Evolutionary conservation across 2,888 invertebrate genomes (phyloP), one percentile per base, ranked within the genome.

Genomic region (Pseudococcus longispinus): DNA sequence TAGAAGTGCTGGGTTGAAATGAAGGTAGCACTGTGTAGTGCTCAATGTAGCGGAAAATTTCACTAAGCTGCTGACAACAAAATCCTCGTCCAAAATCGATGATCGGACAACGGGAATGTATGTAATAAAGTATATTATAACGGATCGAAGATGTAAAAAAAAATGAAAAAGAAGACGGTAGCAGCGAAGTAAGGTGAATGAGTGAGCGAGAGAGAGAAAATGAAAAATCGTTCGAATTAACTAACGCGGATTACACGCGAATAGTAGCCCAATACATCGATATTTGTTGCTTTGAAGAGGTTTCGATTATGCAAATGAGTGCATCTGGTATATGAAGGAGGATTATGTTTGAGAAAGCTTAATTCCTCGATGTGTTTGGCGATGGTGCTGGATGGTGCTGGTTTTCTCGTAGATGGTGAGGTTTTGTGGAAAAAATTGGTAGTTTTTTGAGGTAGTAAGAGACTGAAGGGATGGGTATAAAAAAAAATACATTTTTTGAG

Each of bases 191-290:
- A 32, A 37, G 11, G 4, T 0, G 20, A 37, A 1, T 11, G 32
- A 60, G n/a, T 65, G 32, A 84, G 65, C 13, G 13, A 20, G 18
- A 51, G n/a, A 11, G 5, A 46, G 15, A 83, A 44, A 44, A 15
- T 46, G 46, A 29, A 84, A 84, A 84, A 55, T 32, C 84, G 84
- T 55, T 55, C 84, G 20, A 84, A 60, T 60, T 84, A 46, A 84
- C 5, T 60, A 18, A 15, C 29, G 70, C 29, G 15, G n/a, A 70
- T 70, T 29, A 70, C 70, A 70, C 29, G 26, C 70, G 65, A 26
- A 20, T 70, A 3, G 29, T 60, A 60, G 60, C 23, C 20, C 23
- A 20, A 60, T 23, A 23, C 9, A 60, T 60, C 23, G 60, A 60
- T 60, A 60, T 60, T 60, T 23, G 60, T 60, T 60, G 23, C 6